phyloP scores from a whole-genome alignment of 2,113 vertebrate species.

The Meles meles region DNA sequence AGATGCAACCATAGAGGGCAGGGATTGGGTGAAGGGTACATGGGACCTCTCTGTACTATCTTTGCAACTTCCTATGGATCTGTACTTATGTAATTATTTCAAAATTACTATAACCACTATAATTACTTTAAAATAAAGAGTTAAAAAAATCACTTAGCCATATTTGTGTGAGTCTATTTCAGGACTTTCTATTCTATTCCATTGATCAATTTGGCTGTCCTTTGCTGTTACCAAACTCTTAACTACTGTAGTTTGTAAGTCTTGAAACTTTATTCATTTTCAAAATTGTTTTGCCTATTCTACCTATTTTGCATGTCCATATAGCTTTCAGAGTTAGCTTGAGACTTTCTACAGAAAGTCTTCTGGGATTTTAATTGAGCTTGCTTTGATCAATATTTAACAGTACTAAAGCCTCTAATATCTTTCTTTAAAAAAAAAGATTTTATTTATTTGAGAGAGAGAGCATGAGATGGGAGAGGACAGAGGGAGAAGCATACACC shows the following conservation, averaged over 20 bases:
- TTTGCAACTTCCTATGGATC: background rate
- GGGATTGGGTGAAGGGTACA: background rate
- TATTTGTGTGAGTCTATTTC: background rate
- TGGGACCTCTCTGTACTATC: background rate
- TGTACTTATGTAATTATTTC: background rate
- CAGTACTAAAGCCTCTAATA: background rate
- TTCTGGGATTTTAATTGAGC: background rate
- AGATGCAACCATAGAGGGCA: background rate
- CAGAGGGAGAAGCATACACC: no score
- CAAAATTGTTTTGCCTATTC: background rate
- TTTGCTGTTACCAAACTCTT: background rate
- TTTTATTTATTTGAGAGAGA: no score
- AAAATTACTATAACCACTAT: background rate
- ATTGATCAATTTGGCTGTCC: background rate
- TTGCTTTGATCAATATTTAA: background rate
- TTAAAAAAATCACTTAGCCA: background rate
- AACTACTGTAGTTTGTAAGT: background rate
- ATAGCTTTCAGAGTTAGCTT: background rate
- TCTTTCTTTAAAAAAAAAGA: background rate
- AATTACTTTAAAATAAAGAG: background rate
- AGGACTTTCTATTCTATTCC: background rate
- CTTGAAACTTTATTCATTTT: background rate
- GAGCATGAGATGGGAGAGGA: no score
- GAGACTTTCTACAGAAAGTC: background rate
- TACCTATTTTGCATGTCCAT: background rate